These are phyloP conservation scores for Drosophila kanekoi DNA, from an alignment of 2,888 invertebrate species.

Conservation along the genomic window DNA sequence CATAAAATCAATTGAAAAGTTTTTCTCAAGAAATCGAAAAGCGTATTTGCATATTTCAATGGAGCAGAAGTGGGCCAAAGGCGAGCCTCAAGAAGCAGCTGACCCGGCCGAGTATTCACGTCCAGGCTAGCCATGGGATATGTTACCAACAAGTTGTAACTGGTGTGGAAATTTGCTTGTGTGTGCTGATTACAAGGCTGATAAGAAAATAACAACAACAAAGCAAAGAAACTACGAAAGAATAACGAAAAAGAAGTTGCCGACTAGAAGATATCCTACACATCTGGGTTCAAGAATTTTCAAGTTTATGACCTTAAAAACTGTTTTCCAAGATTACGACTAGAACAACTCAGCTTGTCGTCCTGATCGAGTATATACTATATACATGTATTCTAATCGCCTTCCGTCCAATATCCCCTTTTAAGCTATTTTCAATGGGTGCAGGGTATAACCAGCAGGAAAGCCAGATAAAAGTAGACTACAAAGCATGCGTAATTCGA, in stretches of 20 bases:
- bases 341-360: too few relatives aligned
- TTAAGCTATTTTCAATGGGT: background rate
- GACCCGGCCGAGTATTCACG: conserved; percentile 8
- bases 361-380: too few relatives aligned
- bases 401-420: too few relatives aligned
- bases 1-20: conserved; percentile 52
- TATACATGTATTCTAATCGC: too few relatives aligned
- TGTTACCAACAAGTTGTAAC: background rate
- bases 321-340: too few relatives aligned
- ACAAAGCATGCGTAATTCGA: conserved; percentile 15
- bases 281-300: too few relatives aligned
- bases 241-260: background rate
- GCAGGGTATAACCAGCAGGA: background rate
- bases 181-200: conserved; percentile 32
- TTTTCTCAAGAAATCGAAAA: conserved; percentile 23
- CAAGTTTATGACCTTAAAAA: too few relatives aligned
- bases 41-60: conserved; percentile 42
- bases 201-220: conserved; percentile 18
- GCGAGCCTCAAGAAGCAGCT: background rate
- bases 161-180: conserved; percentile 4
- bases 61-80: background rate
- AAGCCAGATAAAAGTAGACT: conserved; percentile 22
- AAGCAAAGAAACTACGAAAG: conserved; percentile 6
- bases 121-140: conserved; percentile 1
- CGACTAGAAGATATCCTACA: too few relatives aligned